A percentile compares a stretch with the other conserved stretches of the same genome.
phyloP scores from a whole-genome alignment of 2,888 invertebrate species.

The Laothoe populi region DNA sequence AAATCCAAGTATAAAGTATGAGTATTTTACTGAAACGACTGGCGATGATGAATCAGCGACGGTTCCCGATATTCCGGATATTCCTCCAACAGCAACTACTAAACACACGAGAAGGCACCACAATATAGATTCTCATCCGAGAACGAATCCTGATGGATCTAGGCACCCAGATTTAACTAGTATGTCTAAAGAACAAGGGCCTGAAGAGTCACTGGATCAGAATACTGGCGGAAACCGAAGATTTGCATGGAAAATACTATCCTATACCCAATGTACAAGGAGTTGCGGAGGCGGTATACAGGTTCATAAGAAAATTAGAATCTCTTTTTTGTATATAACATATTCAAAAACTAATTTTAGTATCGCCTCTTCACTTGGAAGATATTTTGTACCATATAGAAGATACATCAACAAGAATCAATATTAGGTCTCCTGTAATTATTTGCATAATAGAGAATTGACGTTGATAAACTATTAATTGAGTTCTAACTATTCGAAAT shows the following conservation, averaged over 20 bases:
- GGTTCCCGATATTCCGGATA: conserved; percentile 52
- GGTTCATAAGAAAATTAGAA: conserved; percentile 46
- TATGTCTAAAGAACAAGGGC: conserved; percentile 49
- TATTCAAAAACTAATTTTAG: too few species aligned
- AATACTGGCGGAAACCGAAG: conserved; percentile 76
- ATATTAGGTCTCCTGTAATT: too few species aligned
- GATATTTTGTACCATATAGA: too few species aligned
- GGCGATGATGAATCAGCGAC: conserved; percentile 66
- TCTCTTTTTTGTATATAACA: too few species aligned
- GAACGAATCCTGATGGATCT: conserved; percentile 40
- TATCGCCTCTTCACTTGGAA: neutral
- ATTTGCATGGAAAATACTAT: conserved; percentile 91
- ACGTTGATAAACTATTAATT: neutral
- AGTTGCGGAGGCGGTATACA: conserved; percentile 93
- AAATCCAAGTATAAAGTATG: conserved; percentile 95
- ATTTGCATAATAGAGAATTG: too few species aligned
- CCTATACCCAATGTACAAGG: conserved; percentile 91
- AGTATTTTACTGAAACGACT: conserved; percentile 91
- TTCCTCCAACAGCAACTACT: conserved; percentile 47
- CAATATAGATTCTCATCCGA: conserved; percentile 56
- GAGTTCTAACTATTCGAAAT: conserved; percentile 21
- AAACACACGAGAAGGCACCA: conserved; percentile 74
- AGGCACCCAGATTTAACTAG: conserved; percentile 52
- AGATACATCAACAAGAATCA: too few species aligned
- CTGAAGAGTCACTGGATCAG: conserved; percentile 57